phyloP scores from a whole-genome alignment of 2,113 vertebrate species.

The Progne subis region DNA sequence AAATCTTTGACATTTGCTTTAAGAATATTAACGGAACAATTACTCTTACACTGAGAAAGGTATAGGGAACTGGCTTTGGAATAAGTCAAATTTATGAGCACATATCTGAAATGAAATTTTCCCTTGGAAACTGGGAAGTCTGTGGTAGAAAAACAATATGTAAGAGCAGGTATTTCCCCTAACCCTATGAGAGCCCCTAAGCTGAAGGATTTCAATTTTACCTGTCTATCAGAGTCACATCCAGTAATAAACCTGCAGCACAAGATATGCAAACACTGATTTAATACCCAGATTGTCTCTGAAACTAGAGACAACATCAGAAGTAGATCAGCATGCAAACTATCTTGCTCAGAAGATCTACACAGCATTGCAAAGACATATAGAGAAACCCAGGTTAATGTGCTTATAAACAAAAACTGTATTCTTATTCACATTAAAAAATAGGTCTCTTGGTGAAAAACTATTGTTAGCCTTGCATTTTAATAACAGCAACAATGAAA shows the following conservation, averaged over 20 bases:
- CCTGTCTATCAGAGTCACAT: not conserved
- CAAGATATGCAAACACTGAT: not conserved
- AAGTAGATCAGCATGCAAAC: not conserved
- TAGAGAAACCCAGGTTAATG: not conserved
- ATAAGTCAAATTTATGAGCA: constrained; percentile 17
- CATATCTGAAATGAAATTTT: not conserved
- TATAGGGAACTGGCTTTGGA: not conserved
- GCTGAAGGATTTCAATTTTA: not conserved
- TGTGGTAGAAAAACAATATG: not conserved
- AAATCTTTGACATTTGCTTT: constrained; percentile 23
- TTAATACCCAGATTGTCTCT: not conserved
- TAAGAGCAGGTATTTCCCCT: not conserved
- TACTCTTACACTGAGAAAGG: constrained; percentile 8
- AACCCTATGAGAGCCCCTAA: not conserved
- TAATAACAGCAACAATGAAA: not conserved
- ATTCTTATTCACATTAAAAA: not conserved
- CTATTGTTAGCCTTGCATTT: not conserved
- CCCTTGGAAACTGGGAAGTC: not conserved
- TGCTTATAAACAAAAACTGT: not conserved
- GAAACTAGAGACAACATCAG: not conserved
- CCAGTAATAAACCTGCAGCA: not conserved
- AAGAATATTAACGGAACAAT: constrained; percentile 17
- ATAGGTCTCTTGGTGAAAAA: not conserved
- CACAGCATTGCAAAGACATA: not conserved
- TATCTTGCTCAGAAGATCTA: not conserved